phyloP scores from a whole-genome alignment of 2,113 vertebrate species.

The Rhinolophus sinicus region DNA sequence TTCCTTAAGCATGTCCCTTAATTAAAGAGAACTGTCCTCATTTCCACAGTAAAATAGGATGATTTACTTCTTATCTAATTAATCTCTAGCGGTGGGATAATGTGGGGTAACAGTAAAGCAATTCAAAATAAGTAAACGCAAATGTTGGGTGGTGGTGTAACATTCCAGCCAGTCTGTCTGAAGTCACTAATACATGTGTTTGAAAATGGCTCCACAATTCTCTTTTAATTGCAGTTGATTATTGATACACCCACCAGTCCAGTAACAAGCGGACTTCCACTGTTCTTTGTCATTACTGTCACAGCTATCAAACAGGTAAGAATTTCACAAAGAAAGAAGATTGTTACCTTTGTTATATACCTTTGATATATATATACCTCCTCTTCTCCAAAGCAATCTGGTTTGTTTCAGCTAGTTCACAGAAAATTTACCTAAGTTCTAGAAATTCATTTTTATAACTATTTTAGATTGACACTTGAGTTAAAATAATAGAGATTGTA shows the following conservation, averaged over 20 bases:
- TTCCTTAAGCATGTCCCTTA: not conserved
- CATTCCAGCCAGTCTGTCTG: accelerated
- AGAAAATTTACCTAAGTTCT: not conserved
- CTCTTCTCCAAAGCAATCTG: not conserved
- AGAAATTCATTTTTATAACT: not conserved
- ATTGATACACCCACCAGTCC: slow-evolving; percentile 99
- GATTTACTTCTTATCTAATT: accelerated
- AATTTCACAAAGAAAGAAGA: not conserved
- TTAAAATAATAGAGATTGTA: not conserved
- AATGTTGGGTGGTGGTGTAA: not conserved
- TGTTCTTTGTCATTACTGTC: slow-evolving; percentile 98
- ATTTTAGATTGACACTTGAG: not conserved
- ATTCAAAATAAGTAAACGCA: not conserved
- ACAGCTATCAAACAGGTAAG: slow-evolving; percentile 98
- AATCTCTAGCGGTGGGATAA: not conserved
- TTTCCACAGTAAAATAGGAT: not conserved
- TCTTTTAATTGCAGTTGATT: slow-evolving; percentile 89
- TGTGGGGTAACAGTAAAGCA: not conserved
- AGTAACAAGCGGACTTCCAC: slow-evolving; percentile 96
- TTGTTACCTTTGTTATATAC: accelerated
- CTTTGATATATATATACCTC: accelerated
- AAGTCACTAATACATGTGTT: not conserved
- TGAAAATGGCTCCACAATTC: not conserved
- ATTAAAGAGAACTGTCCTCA: not conserved
- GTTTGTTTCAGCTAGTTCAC: not conserved